Percentiles rank a stretch among this genome's conserved stretches.
phyloP scores from a whole-genome alignment of 2,797 vertebrate genomes.

The Tragopan temminckii region DNA sequence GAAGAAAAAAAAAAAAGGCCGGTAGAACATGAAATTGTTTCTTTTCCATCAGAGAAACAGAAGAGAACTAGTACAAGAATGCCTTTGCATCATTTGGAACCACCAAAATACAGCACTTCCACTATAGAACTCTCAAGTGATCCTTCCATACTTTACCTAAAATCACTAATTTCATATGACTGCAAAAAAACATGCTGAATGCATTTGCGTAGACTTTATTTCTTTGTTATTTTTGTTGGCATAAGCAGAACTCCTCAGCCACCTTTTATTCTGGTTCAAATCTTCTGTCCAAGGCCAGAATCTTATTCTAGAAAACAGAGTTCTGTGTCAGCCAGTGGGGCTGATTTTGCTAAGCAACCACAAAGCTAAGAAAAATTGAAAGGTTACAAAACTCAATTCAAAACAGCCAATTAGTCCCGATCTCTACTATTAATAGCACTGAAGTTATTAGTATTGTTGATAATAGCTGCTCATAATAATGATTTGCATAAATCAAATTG shows the following conservation, averaged over 20 bases:
- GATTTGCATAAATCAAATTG: slow-evolving; percentile 49
- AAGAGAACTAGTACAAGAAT: not conserved
- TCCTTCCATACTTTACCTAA: not conserved
- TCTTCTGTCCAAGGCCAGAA: not conserved
- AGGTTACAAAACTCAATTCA: slow-evolving; percentile 40
- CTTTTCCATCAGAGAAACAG: not conserved
- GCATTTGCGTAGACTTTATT: not conserved
- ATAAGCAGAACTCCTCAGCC: not conserved
- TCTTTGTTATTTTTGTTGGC: not conserved
- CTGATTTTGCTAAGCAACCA: not conserved
- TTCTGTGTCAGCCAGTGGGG: not conserved
- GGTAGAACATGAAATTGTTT: not conserved
- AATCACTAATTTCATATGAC: not conserved
- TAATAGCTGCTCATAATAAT: slow-evolving; percentile 43
- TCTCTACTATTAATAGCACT: slow-evolving; percentile 23
- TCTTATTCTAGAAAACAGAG: not conserved
- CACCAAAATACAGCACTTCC: not conserved
- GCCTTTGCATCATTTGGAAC: not conserved
- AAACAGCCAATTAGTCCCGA: slow-evolving; percentile 47
- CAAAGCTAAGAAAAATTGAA: not conserved
- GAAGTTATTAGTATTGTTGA: slow-evolving; percentile 48
- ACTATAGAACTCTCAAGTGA: not conserved
- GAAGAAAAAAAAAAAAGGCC: not conserved
- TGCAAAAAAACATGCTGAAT: not conserved
- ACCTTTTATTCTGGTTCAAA: not conserved